Percentiles rank a stretch among this genome's conserved stretches.
Evolutionary conservation across 2,797 vertebrate genomes (phyloP).

Genomic region (Nyctalus aviator): DNA sequence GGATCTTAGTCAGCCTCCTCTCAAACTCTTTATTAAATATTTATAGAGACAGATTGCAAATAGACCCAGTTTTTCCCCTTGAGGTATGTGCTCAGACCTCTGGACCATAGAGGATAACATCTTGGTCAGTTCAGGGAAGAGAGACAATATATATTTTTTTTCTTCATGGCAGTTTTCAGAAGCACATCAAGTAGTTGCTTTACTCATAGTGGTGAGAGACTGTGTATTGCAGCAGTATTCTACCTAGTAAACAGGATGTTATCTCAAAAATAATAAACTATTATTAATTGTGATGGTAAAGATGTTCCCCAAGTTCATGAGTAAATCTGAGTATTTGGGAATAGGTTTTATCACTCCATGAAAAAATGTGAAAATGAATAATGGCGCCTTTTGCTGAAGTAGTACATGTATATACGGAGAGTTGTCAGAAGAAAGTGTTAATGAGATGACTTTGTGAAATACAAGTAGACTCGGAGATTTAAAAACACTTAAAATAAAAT

Average conservation of each 20-base stretch:
- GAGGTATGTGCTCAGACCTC: constrained; percentile 80
- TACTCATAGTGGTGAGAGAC: constrained; percentile 72
- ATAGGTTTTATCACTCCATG: constrained; percentile 10
- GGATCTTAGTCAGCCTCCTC: constrained; percentile 84
- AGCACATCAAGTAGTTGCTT: constrained; percentile 73
- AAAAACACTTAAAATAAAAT: constrained; percentile 50
- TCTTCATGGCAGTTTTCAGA: constrained; percentile 81
- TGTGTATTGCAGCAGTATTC: constrained; percentile 64
- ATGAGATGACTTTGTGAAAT: constrained; percentile 55
- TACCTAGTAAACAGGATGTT: constrained; percentile 57
- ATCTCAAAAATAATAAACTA: constrained; percentile 64
- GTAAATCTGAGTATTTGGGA: constrained; percentile 20
- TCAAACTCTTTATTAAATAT: constrained; percentile 88
- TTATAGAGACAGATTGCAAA: constrained; percentile 85
- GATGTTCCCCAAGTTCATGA: neutral
- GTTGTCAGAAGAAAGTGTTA: constrained; percentile 45
- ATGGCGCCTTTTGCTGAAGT: constrained; percentile 29
- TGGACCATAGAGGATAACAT: constrained; percentile 80
- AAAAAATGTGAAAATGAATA: constrained; percentile 58
- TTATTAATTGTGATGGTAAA: constrained; percentile 43
- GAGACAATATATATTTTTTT: constrained; percentile 80
- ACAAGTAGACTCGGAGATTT: neutral
- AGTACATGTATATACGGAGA: neutral
- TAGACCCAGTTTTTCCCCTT: constrained; percentile 77
- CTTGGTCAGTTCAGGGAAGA: constrained; percentile 78